phyloP scores from a whole-genome alignment of 2,113 vertebrate species.

The Ceyx melanurus region DNA sequence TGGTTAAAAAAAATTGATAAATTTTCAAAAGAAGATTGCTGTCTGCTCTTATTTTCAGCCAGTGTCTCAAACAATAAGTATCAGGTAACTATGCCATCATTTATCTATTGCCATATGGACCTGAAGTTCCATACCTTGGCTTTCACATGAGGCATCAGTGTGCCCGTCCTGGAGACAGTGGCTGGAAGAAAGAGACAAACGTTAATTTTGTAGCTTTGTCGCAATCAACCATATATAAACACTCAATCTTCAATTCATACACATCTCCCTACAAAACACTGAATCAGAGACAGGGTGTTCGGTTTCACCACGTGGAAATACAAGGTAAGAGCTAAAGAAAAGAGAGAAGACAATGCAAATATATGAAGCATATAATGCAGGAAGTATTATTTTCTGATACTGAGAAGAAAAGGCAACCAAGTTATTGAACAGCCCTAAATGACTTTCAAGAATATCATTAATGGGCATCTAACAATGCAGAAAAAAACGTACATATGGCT shows the following conservation, averaged over 20 bases:
- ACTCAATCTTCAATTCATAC: not conserved
- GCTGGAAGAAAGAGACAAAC: slow-evolving; percentile 63
- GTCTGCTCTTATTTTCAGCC: not conserved
- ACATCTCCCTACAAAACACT: not conserved
- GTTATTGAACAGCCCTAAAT: not conserved
- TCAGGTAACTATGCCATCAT: not conserved
- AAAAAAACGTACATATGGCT: not conserved
- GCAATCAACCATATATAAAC: not conserved
- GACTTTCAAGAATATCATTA: not conserved
- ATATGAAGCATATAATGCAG: not conserved
- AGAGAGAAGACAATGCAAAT: not conserved
- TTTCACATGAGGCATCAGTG: slow-evolving; percentile 74
- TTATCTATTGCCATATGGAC: not conserved
- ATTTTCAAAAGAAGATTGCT: not conserved
- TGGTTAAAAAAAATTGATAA: not conserved
- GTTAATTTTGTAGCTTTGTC: not conserved
- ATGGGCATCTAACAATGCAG: fast-evolving
- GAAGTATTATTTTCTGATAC: not conserved
- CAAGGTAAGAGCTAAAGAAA: not conserved
- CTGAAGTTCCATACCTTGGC: slow-evolving; percentile 65
- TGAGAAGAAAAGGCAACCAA: not conserved
- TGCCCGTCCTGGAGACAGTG: slow-evolving; percentile 78
- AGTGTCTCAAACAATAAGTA: not conserved
- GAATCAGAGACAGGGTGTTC: not conserved
- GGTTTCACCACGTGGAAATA: not conserved